Base-by-base conservation (phyloP, 2,113 vertebrate species). In the Xerus inauris region DNA sequence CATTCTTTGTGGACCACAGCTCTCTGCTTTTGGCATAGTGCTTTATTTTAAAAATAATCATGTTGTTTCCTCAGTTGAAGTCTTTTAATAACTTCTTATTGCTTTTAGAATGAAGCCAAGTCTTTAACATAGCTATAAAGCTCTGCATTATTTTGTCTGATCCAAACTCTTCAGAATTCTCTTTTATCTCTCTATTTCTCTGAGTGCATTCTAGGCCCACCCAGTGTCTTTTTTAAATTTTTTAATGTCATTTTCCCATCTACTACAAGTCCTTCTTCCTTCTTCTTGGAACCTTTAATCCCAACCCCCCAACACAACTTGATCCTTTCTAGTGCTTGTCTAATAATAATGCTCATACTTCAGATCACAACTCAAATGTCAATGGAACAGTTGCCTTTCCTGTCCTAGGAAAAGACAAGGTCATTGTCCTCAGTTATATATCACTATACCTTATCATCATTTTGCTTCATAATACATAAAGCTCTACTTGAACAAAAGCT, bases 41-140 rank as follows among this genome's bases (percentile, higher is more conserved):
- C 3, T 75, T 94, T 81, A 73, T 80, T 95, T 95, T 82, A 5
- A 59, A 89, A 95, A 77, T 40, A 65, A 65, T 83, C 22, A 38
- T 26, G 6, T 54, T 92, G 10, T 72, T 89, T 57, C 64, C 32
- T 57, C 82, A 28, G 1, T 72, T 79, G 19, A 42, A 79, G 3
- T 67, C 26, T 62, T 62, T 89, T 5, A 65, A 38, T 42, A 81
- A 24, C 80, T 28, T 65, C 19, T 8, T 42, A 64, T 4, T 87
- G 8, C 8, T 69, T 54, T 75, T 54, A 42, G 45, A 67, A 65
- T 89, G 71, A 82, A 65, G 54, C 2, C 64, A 40, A 12, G 4
- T 59, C 7, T 22, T 30, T 83, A 57, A 32, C 28, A 16, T 7
- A 32, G 19, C 32, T 57, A 51, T 5, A 67, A 26, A 79, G 22